These are phyloP conservation scores for Sebastes steindachneri DNA, from an alignment of 2,797 vertebrate species.

Conservation along the genomic window DNA sequence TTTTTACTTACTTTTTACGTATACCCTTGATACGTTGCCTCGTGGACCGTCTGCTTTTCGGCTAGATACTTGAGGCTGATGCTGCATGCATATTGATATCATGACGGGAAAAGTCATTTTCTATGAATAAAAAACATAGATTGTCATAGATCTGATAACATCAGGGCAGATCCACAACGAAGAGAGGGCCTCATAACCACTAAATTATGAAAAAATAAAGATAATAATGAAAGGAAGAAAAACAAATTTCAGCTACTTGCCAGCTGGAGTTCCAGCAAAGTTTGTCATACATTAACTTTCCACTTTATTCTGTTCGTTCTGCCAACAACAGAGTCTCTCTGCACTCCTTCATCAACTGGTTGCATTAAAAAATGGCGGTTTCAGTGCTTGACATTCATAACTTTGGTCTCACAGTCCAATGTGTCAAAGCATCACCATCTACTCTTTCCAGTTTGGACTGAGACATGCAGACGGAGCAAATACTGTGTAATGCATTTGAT, in stretches of 20 bases:
- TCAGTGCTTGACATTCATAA: conserved; percentile 6
- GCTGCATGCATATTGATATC: too few relatives aligned
- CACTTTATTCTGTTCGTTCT: conserved; percentile 21
- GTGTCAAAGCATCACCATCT: conserved; percentile 26
- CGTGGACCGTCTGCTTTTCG: too few relatives aligned
- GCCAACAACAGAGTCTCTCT: conserved; percentile 14
- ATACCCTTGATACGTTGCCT: too few relatives aligned
- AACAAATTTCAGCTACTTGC: not conserved
- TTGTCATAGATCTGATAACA: too few relatives aligned
- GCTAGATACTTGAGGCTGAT: too few relatives aligned
- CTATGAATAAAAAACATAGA: too few relatives aligned
- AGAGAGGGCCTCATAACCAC: not conserved
- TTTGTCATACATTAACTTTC: conserved; percentile 5
- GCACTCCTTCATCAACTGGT: conserved; percentile 1
- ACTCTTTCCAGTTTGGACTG: conserved; percentile 19
- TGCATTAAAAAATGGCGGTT: conserved; percentile 5
- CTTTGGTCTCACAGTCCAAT: conserved; percentile 18
- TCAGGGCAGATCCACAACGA: not conserved
- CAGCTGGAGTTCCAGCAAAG: not conserved
- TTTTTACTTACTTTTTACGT: too few relatives aligned
- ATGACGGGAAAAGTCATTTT: too few relatives aligned
- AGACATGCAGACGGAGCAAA: conserved; percentile 1
- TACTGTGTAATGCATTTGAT: conserved; percentile 10
- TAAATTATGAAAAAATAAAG: not conserved
- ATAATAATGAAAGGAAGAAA: not conserved